phyloP scores from a whole-genome alignment of 23 tunicate genomes.

The Styela plicata region DNA sequence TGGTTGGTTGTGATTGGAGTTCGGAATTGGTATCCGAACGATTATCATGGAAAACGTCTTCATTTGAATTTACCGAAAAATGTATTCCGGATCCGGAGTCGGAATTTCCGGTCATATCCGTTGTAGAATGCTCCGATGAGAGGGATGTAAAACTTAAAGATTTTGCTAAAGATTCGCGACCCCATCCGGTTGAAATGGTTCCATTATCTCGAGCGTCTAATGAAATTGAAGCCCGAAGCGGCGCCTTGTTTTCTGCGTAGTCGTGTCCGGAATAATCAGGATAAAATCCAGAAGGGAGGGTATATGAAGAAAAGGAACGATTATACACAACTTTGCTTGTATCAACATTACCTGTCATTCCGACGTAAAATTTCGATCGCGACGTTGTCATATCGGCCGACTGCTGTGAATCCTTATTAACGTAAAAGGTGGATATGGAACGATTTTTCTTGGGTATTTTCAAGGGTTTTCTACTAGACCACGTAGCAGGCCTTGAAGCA shows the following conservation, averaged over 20 bases:
- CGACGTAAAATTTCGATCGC: constrained; percentile 9
- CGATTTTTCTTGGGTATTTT: constrained; percentile 1
- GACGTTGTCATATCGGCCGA: constrained; percentile 1
- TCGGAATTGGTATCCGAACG: not conserved
- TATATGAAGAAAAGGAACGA: constrained; percentile 3
- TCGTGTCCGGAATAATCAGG: constrained; percentile 31
- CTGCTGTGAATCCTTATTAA: not conserved
- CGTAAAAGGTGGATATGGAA: constrained; percentile 18
- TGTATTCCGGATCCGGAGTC: not conserved
- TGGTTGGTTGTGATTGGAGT: not conserved
- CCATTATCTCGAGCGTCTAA: not conserved
- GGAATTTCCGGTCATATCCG: not conserved
- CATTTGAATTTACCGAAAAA: not conserved
- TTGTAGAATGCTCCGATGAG: not conserved
- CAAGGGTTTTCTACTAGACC: constrained; percentile 23
- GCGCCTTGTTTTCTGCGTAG: not conserved
- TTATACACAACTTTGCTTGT: no score
- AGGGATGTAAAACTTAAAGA: not conserved
- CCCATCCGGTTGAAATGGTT: not conserved
- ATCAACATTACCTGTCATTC: not conserved
- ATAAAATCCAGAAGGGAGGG: constrained; percentile 6
- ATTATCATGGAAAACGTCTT: not conserved
- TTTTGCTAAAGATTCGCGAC: not conserved
- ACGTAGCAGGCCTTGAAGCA: not conserved
- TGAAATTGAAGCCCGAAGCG: not conserved